Evolutionary conservation across 2,113 vertebrate genomes (phyloP).

Genomic region (Nibea albiflora): DNA sequence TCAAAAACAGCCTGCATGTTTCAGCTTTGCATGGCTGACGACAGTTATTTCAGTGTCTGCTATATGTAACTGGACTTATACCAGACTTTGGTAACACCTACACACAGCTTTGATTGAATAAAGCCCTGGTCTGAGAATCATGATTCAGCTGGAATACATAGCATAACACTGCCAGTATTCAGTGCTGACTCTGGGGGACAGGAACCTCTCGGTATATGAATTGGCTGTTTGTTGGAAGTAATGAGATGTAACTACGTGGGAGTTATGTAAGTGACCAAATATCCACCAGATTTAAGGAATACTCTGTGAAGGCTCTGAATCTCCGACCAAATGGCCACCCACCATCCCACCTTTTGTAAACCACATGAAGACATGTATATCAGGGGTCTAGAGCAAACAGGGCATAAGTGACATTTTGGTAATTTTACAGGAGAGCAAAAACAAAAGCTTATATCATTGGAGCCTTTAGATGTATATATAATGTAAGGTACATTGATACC

Average conservation of each 20-base stretch:
- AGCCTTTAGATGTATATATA: not conserved
- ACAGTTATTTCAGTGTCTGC: constrained; percentile 31
- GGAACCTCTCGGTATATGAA: constrained; percentile 76
- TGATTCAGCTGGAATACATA: constrained; percentile 76
- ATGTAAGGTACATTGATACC: not conserved
- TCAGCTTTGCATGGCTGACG: not conserved
- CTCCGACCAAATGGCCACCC: constrained; percentile 75
- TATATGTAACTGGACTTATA: constrained; percentile 27
- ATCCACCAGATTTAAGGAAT: constrained; percentile 74
- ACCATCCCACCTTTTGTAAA: constrained; percentile 75
- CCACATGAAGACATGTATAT: constrained; percentile 76
- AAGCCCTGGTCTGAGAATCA: constrained; percentile 63
- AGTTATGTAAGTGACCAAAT: constrained; percentile 82
- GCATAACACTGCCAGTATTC: constrained; percentile 78
- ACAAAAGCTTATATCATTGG: constrained; percentile 1
- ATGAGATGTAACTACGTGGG: constrained; percentile 82
- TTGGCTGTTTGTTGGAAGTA: constrained; percentile 76
- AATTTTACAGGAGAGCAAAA: constrained; percentile 34
- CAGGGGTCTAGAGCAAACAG: constrained; percentile 48
- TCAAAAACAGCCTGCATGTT: constrained; percentile 3
- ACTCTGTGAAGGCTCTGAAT: constrained; percentile 69
- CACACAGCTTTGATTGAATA: constrained; percentile 57
- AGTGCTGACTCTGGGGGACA: constrained; percentile 66
- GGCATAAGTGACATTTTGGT: constrained; percentile 44
- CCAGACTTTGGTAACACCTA: constrained; percentile 42